Base-by-base conservation (phyloP, 2,113 vertebrate species). In the Myxocyprinus asiaticus region DNA sequence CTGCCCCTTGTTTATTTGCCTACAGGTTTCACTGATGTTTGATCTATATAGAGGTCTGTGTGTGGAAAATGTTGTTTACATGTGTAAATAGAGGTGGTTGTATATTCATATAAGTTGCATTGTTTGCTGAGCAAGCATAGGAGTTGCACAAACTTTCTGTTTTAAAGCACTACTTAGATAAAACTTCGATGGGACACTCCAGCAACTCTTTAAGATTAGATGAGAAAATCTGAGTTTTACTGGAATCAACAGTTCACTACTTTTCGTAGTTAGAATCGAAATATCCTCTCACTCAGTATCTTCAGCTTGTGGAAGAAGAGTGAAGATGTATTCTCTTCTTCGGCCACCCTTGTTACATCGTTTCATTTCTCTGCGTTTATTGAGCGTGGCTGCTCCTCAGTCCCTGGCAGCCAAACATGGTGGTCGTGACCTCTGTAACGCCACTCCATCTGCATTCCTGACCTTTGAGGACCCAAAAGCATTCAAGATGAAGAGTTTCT, bases 391-490 rank as follows among this genome's bases (percentile, higher is more conserved):
- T 0, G 62, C 85, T 50, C 44, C 86, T 55, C 82, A 87, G 78
- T 75, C 14, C 0, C 53, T n/a, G 42, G 70, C 45, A 0, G 48
- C 47, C 4, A 80, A 86, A 73, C 76, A 55, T 5, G 22, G 17
- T 44, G 11, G 3, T 56, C 12, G 12, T 4, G 45, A 70, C 69
- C 63, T 51, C 43, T 50, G 9, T 0, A 15, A 76, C 2, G 65
- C 65, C 22, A 45, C 62, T 4, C 69, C 82, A 0, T 44, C 14
- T 0, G 22, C 78, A 65, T 79, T 90, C 68, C 82, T 92, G 78
- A 78, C 75, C 67, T 94, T 95, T 53, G 88, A 93, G 64, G 93
- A 94, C 59, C 90, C 94, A 58, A 76, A 81, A 0, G 93, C 91
- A 2, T 94, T 95, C 80, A 87, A 80, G 67, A 89, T 90, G 15